A percentile compares a stretch with the other conserved stretches of the same genome.
Evolutionary conservation across 2,113 vertebrate species (phyloP).

Genomic region (Martes martes): DNA sequence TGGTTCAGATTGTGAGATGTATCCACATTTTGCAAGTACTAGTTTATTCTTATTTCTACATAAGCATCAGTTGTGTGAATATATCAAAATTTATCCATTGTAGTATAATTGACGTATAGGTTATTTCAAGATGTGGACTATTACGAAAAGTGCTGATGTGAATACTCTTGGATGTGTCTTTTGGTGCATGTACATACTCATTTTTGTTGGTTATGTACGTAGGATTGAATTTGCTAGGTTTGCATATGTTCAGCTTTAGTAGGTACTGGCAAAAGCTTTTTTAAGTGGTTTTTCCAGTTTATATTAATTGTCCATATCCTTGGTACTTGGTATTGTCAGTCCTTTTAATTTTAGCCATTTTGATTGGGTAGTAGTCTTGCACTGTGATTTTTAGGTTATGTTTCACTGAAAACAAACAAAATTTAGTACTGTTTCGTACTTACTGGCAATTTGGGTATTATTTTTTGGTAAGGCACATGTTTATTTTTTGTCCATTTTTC

Average conservation of each 20-base stretch:
- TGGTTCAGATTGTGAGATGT: background rate
- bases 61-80: background rate
- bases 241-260: background rate
- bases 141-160: background rate
- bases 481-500: background rate
- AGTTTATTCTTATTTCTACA: conserved; percentile 42
- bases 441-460: background rate
- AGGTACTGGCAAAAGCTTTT: background rate
- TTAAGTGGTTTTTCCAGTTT: background rate
- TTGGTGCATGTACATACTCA: background rate
- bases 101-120: background rate
- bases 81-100: background rate
- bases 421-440: conserved; percentile 7
- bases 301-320: background rate
- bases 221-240: background rate
- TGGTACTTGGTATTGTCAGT: background rate
- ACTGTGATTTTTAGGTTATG: background rate
- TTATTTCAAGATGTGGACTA: background rate
- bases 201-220: background rate
- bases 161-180: background rate
- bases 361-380: background rate
- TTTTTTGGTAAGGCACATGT: background rate
- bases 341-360: conserved; percentile 35
- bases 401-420: conserved; percentile 14
- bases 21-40: background rate